phyloP scores from a whole-genome alignment of 2,797 vertebrate species.

The Leucoraja ocellata region DNA sequence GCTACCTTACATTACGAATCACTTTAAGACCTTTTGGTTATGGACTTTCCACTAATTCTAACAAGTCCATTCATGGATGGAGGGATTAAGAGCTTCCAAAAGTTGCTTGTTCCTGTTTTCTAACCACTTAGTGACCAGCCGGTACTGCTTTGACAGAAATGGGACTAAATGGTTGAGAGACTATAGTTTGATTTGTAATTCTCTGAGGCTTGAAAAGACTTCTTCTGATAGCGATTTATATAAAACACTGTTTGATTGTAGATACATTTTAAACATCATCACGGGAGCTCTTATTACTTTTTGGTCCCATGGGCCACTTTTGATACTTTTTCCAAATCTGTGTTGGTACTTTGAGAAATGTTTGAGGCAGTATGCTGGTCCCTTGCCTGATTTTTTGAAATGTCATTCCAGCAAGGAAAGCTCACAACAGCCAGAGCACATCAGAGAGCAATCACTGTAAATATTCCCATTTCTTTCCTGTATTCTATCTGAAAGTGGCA shows the following conservation, averaged over 20 bases:
- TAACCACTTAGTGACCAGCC: neutral
- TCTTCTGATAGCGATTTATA: neutral
- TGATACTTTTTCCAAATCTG: neutral
- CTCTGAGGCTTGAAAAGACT: neutral
- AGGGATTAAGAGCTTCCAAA: neutral
- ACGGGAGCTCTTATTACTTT: neutral
- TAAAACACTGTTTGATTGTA: neutral
- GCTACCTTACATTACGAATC: neutral
- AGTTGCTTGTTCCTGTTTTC: neutral
- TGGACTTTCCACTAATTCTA: neutral
- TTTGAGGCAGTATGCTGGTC: neutral
- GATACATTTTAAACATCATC: neutral
- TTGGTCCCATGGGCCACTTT: neutral
- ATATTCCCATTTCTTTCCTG: neutral
- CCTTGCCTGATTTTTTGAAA: neutral
- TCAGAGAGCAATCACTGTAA: neutral
- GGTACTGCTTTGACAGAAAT: no score
- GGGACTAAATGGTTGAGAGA: neutral
- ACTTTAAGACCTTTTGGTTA: neutral
- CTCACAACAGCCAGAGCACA: neutral
- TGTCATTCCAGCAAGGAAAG: neutral
- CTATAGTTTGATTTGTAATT: neutral
- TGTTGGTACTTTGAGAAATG: neutral
- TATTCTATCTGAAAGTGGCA: neutral
- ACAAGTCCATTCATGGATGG: neutral